phyloP scores from a whole-genome alignment of 35 echinoderm and acorn worm genomes.

The Lytechinus variegatus region DNA sequence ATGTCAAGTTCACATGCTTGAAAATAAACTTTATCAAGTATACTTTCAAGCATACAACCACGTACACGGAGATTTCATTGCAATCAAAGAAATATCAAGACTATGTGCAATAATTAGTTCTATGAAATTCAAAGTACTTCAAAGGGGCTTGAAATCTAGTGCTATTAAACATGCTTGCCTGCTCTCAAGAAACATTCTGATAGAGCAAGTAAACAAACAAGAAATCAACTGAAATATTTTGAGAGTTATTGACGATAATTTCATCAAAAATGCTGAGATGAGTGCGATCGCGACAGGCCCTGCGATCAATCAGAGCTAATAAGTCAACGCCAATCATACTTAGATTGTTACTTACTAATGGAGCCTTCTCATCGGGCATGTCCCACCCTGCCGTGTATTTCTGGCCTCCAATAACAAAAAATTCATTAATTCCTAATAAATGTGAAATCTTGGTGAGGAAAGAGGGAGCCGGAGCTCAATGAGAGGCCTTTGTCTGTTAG shows the following conservation, averaged over 20 bases:
- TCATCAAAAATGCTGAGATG: neutral
- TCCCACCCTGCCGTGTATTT: neutral
- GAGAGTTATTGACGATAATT: neutral
- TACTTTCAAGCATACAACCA: too few species aligned
- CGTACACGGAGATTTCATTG: too few species aligned
- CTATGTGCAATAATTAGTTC: neutral
- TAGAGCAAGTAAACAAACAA: neutral
- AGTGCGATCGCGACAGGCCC: neutral
- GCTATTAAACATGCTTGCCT: neutral
- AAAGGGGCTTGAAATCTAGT: neutral
- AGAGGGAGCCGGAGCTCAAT: neutral
- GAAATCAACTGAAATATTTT: neutral
- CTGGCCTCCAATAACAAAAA: neutral
- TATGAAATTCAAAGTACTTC: neutral
- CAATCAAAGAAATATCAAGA: neutral
- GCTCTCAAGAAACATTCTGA: neutral
- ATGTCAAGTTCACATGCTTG: too few species aligned
- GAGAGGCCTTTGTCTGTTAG: neutral
- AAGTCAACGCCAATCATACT: constrained; percentile 1
- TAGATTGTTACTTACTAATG: neutral
- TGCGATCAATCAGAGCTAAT: neutral
- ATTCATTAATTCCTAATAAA: constrained; percentile 21
- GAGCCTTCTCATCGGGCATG: neutral
- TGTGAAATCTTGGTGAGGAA: constrained; percentile 1
- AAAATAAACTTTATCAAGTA: neutral